These are phyloP conservation scores for Amphimedon queenslandica DNA, from an alignment of 37 sponge, comb jelly and placozoan species.

Conservation along the genomic window DNA sequence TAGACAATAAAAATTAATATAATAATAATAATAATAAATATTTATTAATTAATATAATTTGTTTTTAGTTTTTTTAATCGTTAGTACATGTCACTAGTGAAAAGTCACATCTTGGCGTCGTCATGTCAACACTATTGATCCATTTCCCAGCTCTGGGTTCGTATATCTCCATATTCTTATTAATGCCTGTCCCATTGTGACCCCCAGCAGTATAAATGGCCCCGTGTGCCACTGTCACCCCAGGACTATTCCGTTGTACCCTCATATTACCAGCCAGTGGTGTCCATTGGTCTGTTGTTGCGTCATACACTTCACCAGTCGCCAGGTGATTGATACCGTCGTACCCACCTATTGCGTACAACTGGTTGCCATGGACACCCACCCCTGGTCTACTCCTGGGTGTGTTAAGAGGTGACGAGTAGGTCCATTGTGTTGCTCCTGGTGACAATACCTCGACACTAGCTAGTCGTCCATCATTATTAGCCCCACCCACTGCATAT, in stretches of 20 bases:
- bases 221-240: not conserved
- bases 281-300: slow-evolving; percentile 14
- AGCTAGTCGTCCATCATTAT: not conserved
- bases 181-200: slow-evolving; percentile 20
- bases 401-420: slow-evolving; percentile 17
- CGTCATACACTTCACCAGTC: slow-evolving; percentile 31
- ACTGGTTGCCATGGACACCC: not conserved
- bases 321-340: slow-evolving; percentile 15
- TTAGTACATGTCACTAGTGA: not conserved
- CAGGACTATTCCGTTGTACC: slow-evolving; percentile 35
- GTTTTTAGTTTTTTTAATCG: too few relatives aligned
- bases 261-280: slow-evolving; percentile 19
- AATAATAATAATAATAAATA: too few relatives aligned
- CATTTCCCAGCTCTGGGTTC: slow-evolving; percentile 6
- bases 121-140: slow-evolving; percentile 5
- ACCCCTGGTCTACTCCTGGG: slow-evolving; percentile 44
- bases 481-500: slow-evolving; percentile 37
- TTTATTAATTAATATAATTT: too few relatives aligned
- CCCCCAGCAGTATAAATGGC: slow-evolving; percentile 29
- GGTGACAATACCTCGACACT: slow-evolving; percentile 9
- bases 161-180: slow-evolving; percentile 20
- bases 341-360: slow-evolving; percentile 48
- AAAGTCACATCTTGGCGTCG: slow-evolving; percentile 29
- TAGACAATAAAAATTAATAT: too few relatives aligned
- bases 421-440: not conserved